Conservation (phyloP, 2,797 vertebrate species). For the Nannoperca obscura region DNA sequence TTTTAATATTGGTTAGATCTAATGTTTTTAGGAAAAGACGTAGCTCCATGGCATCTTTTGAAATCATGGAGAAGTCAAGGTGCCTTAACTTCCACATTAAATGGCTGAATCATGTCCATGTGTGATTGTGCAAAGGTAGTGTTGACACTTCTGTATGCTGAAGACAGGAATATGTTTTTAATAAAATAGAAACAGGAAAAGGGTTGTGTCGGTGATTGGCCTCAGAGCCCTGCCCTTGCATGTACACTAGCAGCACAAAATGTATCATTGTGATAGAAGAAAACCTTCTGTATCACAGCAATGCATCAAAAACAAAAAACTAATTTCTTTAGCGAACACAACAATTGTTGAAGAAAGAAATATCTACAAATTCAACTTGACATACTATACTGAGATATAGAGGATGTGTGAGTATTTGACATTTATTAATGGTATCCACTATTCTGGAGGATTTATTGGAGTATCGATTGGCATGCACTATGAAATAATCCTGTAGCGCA, state of each 20-base stretch:
- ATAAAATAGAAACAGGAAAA: slow-evolving; percentile 35
- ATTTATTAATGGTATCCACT: slow-evolving; percentile 20
- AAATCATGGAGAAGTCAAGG: slow-evolving; percentile 16
- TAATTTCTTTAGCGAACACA: neutral
- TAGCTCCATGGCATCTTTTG: slow-evolving; percentile 24
- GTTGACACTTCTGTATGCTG: slow-evolving; percentile 6
- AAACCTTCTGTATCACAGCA: slow-evolving; percentile 8
- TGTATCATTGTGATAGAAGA: slow-evolving; percentile 51
- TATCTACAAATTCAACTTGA: neutral
- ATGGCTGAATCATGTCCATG: slow-evolving; percentile 5
- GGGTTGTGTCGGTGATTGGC: slow-evolving; percentile 34
- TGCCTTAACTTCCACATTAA: slow-evolving; percentile 36
- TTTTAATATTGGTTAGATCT: neutral
- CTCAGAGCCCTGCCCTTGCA: slow-evolving; percentile 37
- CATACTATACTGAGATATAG: slow-evolving; percentile 2
- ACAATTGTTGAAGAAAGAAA: slow-evolving; percentile 8
- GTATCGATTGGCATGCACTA: slow-evolving; percentile 41
- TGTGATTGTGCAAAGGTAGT: neutral
- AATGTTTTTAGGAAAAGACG: neutral
- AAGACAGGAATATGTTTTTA: slow-evolving; percentile 29
- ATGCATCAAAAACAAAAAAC: slow-evolving; percentile 39
- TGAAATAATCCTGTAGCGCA: slow-evolving; percentile 44
- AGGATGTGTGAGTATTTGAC: slow-evolving; percentile 18
- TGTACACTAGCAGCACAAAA: slow-evolving; percentile 26
- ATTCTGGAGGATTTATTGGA: slow-evolving; percentile 33